Conservation (phyloP, 1,140 invertebrate species). For the Solen grandis region DNA sequence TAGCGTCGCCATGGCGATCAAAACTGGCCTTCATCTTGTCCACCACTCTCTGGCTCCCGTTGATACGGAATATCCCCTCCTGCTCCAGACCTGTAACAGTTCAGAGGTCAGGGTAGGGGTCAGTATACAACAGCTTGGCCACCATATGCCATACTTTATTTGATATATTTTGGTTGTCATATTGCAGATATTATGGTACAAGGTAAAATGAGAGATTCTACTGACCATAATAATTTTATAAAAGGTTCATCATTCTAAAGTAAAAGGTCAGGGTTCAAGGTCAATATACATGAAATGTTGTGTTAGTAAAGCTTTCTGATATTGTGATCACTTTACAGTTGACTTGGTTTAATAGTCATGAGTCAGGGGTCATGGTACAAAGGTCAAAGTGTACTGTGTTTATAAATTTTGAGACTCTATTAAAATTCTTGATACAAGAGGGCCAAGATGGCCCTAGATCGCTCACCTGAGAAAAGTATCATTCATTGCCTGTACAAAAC, state of each 20-base stretch:
- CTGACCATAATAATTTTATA: not conserved
- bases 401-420: too few relatives aligned
- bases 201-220: not conserved
- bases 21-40: slow-evolving; percentile 80
- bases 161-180: not conserved
- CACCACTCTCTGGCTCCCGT: slow-evolving; percentile 78
- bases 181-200: not conserved
- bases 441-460: too few relatives aligned
- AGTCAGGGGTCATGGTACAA: too few relatives aligned
- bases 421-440: too few relatives aligned
- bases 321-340: too few relatives aligned
- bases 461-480: too few relatives aligned
- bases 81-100: slow-evolving; percentile 67
- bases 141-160: not conserved
- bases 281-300: too few relatives aligned
- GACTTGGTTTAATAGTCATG: too few relatives aligned
- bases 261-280: not conserved
- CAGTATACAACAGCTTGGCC: not conserved
- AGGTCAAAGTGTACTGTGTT: too few relatives aligned
- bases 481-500: too few relatives aligned
- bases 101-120: not conserved
- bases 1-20: slow-evolving; percentile 79
- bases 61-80: slow-evolving; percentile 81
- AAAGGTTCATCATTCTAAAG: not conserved
- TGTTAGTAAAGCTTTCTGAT: too few relatives aligned